Base-by-base conservation (phyloP, 2,888 invertebrate species). In the Andricus quercusramuli region DNA sequence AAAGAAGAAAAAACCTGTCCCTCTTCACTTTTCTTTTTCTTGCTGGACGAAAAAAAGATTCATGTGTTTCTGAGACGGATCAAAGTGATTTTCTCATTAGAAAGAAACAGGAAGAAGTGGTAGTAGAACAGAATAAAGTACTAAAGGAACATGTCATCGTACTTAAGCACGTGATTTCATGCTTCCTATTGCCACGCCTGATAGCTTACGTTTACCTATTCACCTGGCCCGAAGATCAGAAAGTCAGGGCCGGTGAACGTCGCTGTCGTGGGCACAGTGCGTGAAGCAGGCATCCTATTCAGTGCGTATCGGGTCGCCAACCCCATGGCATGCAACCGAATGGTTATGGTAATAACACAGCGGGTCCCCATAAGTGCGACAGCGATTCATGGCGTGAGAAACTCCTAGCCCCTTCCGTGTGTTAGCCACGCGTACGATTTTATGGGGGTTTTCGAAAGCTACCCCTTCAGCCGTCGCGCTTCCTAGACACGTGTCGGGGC, bases 321-420 rank as follows among this genome's bases (percentile, higher is more conserved):
- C 85, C 85, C 84, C 84, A 78, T 79, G 32, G 78, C 83, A 83
- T 79, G 81, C 81, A 79, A 83, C 79, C 77, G 78, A 81, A 84
- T 81, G 84, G 80, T 79, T 81, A 82, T 83, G 83, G 80, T 83
- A 84, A 84, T 83, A 81, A 81, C 81, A 79, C 80, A 82, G 82
- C 51, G 76, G 78, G 83, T 82, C 80, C 83, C 84, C 82, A 80
- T 81, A 83, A 80, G 81, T 82, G 85, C 84, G 79, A 79, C 81
- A 80, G 67, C 59, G 59, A 82, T 79, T 65, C 74, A 78, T 68
- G 82, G 80, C 83, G 85, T 83, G 87, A 86, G 87, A 87, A 87
- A 82, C 82, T 81, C 79, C 85, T 82, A 83, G 83, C 82, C 82
- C 81, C 77, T 67, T 68, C 80, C 82, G 82, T 78, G 77, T 65